phyloP scores from a whole-genome alignment of 2,797 vertebrate genomes.

The Meda fulgida region DNA sequence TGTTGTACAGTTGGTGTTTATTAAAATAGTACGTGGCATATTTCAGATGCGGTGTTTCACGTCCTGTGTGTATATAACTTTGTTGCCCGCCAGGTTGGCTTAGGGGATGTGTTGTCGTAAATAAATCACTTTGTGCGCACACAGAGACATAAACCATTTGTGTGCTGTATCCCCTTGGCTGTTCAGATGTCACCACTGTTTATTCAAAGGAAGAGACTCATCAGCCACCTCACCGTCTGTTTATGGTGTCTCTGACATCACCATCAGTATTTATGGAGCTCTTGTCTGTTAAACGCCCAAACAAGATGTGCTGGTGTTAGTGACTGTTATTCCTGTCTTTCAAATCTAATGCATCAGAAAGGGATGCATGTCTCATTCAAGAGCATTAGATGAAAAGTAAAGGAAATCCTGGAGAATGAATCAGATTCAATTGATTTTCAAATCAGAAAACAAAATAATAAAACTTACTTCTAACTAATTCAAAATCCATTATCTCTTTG shows the following conservation, averaged over 20 bases:
- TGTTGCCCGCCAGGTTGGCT: constrained; percentile 60
- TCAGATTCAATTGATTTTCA: background rate
- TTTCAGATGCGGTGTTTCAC: constrained; percentile 4
- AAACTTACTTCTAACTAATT: background rate
- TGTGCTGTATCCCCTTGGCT: constrained; percentile 77
- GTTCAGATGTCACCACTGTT: constrained; percentile 81
- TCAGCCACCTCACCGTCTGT: constrained; percentile 76
- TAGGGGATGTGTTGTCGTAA: constrained; percentile 76
- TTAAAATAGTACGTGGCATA: constrained; percentile 32
- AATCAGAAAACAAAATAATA: background rate
- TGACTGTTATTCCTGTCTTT: constrained; percentile 35
- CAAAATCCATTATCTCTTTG: background rate
- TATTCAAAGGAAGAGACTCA: constrained; percentile 84
- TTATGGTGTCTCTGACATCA: constrained; percentile 78
- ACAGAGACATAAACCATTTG: constrained; percentile 65
- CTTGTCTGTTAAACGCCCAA: constrained; percentile 12
- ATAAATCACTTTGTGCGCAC: constrained; percentile 71
- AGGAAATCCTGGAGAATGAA: constrained; percentile 12
- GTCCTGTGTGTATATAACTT: constrained; percentile 26
- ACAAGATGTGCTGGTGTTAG: background rate
- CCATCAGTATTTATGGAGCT: constrained; percentile 51
- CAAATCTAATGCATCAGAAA: constrained; percentile 3
- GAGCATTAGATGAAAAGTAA: background rate
- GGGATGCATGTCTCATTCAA: background rate
- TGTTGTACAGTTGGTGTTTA: constrained; percentile 18